These are phyloP conservation scores for Ernsta delagoae DNA, from an alignment of 2,888 invertebrate species.

Conservation along the genomic window DNA sequence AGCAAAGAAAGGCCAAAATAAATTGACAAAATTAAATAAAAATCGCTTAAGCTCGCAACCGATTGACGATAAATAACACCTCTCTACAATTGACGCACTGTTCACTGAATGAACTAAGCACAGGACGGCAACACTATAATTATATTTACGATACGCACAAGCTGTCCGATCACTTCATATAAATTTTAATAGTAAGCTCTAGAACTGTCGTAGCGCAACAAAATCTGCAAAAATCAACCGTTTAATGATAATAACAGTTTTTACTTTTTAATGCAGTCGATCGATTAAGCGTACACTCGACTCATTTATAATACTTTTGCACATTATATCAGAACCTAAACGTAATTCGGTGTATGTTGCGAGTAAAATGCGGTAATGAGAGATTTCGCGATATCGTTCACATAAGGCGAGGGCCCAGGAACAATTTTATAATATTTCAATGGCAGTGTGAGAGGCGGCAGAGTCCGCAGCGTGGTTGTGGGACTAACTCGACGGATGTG, in stretches of 20 bases:
- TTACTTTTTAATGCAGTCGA: conserved; percentile 79
- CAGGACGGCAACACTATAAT: conserved; percentile 69
- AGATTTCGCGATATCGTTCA: conserved; percentile 62
- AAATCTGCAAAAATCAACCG: conserved; percentile 69
- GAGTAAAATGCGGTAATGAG: conserved; percentile 44
- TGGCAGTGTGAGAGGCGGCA: conserved; percentile 78
- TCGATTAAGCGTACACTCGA: conserved; percentile 73
- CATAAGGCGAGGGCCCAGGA: conserved; percentile 67
- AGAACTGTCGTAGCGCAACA: conserved; percentile 65
- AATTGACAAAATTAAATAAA: conserved; percentile 54
- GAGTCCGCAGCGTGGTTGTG: conserved; percentile 77
- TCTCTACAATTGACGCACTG: conserved; percentile 70
- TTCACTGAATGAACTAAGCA: conserved; percentile 80
- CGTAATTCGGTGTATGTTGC: conserved; percentile 50
- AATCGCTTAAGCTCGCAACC: conserved; percentile 73
- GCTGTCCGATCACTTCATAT: conserved; percentile 55
- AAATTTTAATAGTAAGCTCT: conserved; percentile 54
- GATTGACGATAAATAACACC: conserved; percentile 72
- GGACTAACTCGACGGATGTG: conserved; percentile 74
- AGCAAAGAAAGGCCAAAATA: conserved; percentile 65
- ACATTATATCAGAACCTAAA: conserved; percentile 56
- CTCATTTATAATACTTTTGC: conserved; percentile 63
- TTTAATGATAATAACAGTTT: conserved; percentile 75
- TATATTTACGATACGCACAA: conserved; percentile 52
- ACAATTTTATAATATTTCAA: conserved; percentile 74